A percentile compares a stretch with the other conserved stretches of the same genome.
Conservation (phyloP, 2,797 vertebrate species). For the Falco peregrinus region DNA sequence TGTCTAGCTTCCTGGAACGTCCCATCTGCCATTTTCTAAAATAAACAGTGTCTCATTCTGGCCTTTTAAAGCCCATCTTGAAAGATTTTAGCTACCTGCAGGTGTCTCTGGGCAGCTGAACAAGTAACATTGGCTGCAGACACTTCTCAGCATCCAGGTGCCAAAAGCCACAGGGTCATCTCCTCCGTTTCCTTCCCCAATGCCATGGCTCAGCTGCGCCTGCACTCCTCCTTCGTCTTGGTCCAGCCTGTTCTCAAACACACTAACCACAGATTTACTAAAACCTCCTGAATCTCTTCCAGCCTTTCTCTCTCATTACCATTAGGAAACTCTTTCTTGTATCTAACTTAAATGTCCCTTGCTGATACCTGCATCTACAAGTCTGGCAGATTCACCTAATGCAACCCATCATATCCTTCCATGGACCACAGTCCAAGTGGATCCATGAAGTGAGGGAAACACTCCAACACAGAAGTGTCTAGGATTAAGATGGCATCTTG, state of each 20-base stretch:
- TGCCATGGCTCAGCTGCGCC: fast-evolving
- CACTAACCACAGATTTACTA: not conserved
- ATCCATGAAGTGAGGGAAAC: not conserved
- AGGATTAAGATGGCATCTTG: not conserved
- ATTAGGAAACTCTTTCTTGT: not conserved
- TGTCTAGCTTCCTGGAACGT: conserved; percentile 23
- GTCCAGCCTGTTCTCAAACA: not conserved
- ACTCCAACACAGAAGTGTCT: not conserved
- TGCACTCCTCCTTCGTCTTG: not conserved
- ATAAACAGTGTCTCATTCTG: not conserved
- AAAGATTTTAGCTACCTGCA: conserved; percentile 40
- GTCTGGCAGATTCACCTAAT: not conserved
- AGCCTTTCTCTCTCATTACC: not conserved
- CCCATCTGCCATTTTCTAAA: conserved; percentile 35
- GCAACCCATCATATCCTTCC: not conserved
- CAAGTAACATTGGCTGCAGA: conserved; percentile 11
- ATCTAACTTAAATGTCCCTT: not conserved
- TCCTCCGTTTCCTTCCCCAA: not conserved
- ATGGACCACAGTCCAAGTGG: not conserved
- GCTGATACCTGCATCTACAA: not conserved
- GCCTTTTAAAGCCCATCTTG: not conserved
- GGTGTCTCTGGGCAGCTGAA: conserved; percentile 3
- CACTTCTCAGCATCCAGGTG: not conserved
- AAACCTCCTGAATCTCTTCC: not conserved
- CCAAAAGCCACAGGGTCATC: conserved; percentile 42